These are phyloP conservation scores for Lycaon pictus DNA, from an alignment of 2,113 vertebrate species.

Conservation along the genomic window DNA sequence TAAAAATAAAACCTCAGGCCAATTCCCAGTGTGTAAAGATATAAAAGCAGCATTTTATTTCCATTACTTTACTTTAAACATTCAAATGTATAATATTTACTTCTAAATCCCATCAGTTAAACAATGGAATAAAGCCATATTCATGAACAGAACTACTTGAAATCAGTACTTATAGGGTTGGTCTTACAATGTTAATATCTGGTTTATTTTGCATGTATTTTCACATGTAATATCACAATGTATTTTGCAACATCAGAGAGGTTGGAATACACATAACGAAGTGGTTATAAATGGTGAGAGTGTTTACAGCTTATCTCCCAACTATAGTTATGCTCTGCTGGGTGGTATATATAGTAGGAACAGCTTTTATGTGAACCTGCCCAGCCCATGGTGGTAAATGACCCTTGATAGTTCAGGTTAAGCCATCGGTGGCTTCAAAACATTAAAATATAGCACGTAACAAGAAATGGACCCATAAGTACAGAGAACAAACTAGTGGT, in stretches of 20 bases:
- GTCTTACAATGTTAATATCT: neutral
- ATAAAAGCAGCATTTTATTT: neutral
- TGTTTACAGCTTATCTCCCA: neutral
- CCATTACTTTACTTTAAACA: neutral
- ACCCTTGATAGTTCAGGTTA: neutral
- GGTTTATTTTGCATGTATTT: neutral
- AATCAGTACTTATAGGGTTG: neutral
- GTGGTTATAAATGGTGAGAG: neutral
- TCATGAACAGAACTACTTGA: neutral
- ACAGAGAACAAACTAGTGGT: neutral
- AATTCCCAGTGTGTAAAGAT: neutral
- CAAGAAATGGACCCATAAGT: neutral
- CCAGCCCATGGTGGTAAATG: neutral
- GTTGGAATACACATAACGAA: neutral
- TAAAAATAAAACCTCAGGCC: neutral
- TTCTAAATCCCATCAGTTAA: neutral
- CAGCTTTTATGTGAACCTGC: neutral
- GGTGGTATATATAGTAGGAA: rapidly evolving
- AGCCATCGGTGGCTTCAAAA: neutral
- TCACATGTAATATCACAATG: neutral
- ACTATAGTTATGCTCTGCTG: neutral
- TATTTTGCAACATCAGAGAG: neutral
- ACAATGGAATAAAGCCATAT: neutral
- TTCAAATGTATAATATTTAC: neutral
- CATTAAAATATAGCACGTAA: neutral